These are phyloP conservation scores for Micromys minutus DNA, from an alignment of 2,113 vertebrate genomes.

Conservation along the genomic window DNA sequence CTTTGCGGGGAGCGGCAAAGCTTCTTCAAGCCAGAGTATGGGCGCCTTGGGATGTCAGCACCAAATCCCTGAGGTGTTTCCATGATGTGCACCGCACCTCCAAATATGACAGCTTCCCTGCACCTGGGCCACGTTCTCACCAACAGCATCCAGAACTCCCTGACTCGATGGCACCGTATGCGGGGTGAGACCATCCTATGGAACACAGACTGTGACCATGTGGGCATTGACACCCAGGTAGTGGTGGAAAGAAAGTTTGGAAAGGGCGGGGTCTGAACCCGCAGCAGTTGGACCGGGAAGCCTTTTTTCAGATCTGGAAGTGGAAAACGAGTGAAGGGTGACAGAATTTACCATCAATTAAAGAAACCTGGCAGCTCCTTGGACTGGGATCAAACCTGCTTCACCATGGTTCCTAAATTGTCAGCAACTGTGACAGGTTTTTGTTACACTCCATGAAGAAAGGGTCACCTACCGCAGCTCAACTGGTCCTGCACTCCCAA, in stretches of 20 bases:
- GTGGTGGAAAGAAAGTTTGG: slow-evolving; percentile 96
- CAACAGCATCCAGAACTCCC: no score
- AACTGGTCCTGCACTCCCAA: slow-evolving; percentile 95
- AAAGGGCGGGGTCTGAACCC: slow-evolving; percentile 88
- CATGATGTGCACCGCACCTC: no score
- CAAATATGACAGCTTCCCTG: no score
- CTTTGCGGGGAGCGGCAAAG: slow-evolving; percentile 93
- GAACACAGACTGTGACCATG: slow-evolving; percentile 96
- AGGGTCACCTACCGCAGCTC: slow-evolving; percentile 92
- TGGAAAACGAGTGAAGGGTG: slow-evolving; percentile 96
- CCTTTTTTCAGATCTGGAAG: slow-evolving; percentile 92
- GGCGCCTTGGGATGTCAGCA: no score
- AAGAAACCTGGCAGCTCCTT: slow-evolving; percentile 91
- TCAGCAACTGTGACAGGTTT: slow-evolving; percentile 90
- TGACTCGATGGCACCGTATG: slow-evolving; percentile 97
- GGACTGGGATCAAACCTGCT: slow-evolving; percentile 94
- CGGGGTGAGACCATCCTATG: slow-evolving; percentile 92
- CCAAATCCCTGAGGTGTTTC: no score
- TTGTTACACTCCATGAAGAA: slow-evolving; percentile 90
- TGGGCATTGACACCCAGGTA: slow-evolving; percentile 95
- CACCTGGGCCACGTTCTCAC: no score
- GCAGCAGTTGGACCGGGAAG: slow-evolving; percentile 92
- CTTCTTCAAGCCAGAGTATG: slow-evolving; percentile 92
- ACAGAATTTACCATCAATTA: slow-evolving; percentile 93
- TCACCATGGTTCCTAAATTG: slow-evolving; percentile 93